Evolutionary conservation across 1,140 invertebrate genomes (phyloP), one percentile per base, ranked within the genome.

Genomic region (Glossosoma conforme): DNA sequence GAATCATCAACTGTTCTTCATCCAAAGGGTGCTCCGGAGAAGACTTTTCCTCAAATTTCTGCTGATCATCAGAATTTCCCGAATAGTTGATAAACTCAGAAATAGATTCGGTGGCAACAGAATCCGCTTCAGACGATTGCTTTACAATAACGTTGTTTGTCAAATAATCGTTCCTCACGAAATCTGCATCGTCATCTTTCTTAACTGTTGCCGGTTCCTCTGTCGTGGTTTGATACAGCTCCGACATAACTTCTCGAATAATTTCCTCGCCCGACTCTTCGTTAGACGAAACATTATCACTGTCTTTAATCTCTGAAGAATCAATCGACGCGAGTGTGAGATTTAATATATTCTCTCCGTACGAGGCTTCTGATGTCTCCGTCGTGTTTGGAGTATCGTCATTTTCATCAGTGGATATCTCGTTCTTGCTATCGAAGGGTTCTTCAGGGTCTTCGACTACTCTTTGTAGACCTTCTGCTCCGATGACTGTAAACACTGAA

Each of bases 391-490:
- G 15, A 3, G n/a, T 33, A 33, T 33, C 15, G 32, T 33, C 32
- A 33, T 33, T 33, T 33, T 33, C 3, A 5, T 11, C 3, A 13
- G 11, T n/a, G 15, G n/a, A n/a, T 28, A 28, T n/a, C n/a, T 33
- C 32, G 44, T 50, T 45, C 47, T 49, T 57, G 15, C 46, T 44
- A 17, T 54, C 54, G 28, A 53, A 56, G 0, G 35, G 37, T 38
- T 56, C 54, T 54, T 60, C 54, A 6, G 64, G 62, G 25, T 62
- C 54, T 52, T 65, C 62, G 13, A 57, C 57, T 15, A 65, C 65
- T 35, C 65, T 56, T 60, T 71, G 66, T 6, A 71, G 54, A 15
- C 68, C 67, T 62, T 71, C 69, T 17, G 69, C 69, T 22, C 69
- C 69, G 21, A 71, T 65, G 13, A 71, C 60, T 30, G 67, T 71